A percentile compares a stretch with the other conserved stretches of the same genome.
These are phyloP conservation scores for Neolamprologus sp. DNA, from an alignment of 2,113 vertebrate genomes.

Conservation along the genomic window DNA sequence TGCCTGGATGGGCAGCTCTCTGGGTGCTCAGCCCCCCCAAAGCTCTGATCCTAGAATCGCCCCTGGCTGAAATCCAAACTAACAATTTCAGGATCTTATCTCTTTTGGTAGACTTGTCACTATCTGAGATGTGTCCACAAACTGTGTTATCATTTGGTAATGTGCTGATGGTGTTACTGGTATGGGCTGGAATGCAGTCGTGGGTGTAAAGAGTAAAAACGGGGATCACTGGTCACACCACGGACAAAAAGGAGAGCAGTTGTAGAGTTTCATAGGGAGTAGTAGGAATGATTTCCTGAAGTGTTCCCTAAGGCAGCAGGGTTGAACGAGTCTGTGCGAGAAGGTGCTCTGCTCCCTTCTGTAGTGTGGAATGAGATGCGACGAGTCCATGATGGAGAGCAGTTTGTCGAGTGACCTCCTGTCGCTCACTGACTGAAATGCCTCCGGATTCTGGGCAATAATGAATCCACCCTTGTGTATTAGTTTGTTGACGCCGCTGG, in stretches of 20 bases:
- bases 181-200: background rate
- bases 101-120: background rate
- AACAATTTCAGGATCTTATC: background rate
- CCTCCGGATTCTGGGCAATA: background rate
- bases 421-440: background rate
- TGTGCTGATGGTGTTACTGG: background rate
- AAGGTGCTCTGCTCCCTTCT: background rate
- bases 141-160: background rate
- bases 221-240: rapidly evolving
- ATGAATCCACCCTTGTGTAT: background rate
- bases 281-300: background rate
- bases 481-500: background rate
- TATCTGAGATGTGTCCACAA: background rate
- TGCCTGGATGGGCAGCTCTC: no score
- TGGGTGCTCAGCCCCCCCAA: no score
- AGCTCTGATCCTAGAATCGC: no score
- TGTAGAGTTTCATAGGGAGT: background rate
- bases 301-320: background rate
- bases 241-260: background rate
- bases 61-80: background rate
- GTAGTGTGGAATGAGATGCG: background rate
- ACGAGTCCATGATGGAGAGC: background rate
- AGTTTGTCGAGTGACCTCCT: background rate
- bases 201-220: background rate
- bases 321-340: background rate